These are phyloP conservation scores for Drosophila elegans DNA, from an alignment of 1,140 invertebrate species.

Conservation along the genomic window DNA sequence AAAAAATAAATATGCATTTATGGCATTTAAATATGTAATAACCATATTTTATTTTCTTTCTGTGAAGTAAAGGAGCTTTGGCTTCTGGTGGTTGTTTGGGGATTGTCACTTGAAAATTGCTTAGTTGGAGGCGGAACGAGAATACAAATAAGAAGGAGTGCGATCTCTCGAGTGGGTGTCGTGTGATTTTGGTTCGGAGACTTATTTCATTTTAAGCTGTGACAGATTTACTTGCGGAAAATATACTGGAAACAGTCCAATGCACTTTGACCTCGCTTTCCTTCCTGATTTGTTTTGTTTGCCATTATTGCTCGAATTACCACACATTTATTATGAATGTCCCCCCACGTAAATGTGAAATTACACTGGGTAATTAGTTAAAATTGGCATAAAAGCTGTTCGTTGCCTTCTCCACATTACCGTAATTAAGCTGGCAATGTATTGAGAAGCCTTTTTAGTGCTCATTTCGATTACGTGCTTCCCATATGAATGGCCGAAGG, in stretches of 20 bases:
- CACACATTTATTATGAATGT: slow-evolving; percentile 9
- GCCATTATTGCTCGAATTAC: not conserved
- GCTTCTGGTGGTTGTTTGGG: slow-evolving; percentile 53
- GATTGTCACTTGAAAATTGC: slow-evolving; percentile 80
- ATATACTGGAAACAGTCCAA: slow-evolving; percentile 22
- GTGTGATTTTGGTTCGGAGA: slow-evolving; percentile 13
- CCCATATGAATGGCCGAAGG: slow-evolving; percentile 26
- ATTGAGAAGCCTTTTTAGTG: slow-evolving; percentile 44
- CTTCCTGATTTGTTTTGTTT: slow-evolving; percentile 18
- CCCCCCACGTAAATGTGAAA: slow-evolving; percentile 29
- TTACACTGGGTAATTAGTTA: slow-evolving; percentile 70
- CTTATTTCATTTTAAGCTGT: slow-evolving; percentile 51
- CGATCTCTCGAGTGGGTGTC: not conserved
- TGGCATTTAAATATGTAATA: too few species aligned
- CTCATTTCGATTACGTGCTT: slow-evolving; percentile 66
- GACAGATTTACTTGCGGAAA: slow-evolving; percentile 37
- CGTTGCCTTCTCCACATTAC: slow-evolving; percentile 28
- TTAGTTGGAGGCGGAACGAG: slow-evolving; percentile 36
- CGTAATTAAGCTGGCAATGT: slow-evolving; percentile 67
- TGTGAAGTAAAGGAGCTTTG: slow-evolving; percentile 31
- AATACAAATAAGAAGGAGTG: slow-evolving; percentile 13
- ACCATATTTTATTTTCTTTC: not conserved
- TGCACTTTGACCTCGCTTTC: not conserved
- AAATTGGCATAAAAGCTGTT: slow-evolving; percentile 56
- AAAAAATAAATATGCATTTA: too few species aligned